Evolutionary conservation across 2,888 invertebrate species (phyloP), one percentile per base, ranked within the genome.

Genomic region (Halictus quadricinctus): DNA sequence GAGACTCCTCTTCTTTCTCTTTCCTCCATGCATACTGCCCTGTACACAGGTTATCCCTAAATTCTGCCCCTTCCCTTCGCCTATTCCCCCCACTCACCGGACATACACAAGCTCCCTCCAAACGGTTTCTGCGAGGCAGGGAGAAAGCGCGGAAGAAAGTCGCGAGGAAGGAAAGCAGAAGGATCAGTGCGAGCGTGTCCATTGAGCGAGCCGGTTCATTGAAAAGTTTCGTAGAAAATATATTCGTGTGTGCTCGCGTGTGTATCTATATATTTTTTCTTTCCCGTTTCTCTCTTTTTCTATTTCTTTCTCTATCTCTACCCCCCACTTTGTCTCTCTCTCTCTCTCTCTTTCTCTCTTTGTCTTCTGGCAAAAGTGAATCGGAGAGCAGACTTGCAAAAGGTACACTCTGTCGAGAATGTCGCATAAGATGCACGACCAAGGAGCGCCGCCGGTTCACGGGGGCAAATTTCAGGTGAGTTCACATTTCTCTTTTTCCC

Each of bases 391-490:
- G 54, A 54, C 50, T 54, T 72, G 50, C 50, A 50, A 29, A 64
- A 64, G 64, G 64, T 64, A 64, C 64, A 64, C 64, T 15, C 64
- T 29, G 54, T 54, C 54, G 54, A 91, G 79, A 89, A 93, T 94
- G 94, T 93, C 94, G 89, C 93, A 92, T 88, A 93, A 91, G 89
- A 87, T 89, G 88, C 88, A 87, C 86, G 91, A 86, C 88, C 92
- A 93, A 77, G 91, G 91, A 85, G 88, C 92, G 80, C 91, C 92
- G 80, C 91, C 93, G 79, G 91, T 93, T 80, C 93, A 94, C 89
- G 94, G 92, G 92, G 93, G 92, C 91, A 93, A 93, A 81, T 93
- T 93, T 90, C 93, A 93, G 93, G 94, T 94, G 84, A 93, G 93
- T 91, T 8, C 13, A 25, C 50, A 25, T 54, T 69, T 7, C 12